Percentiles rank a stretch among this genome's conserved stretches.
Conservation (phyloP, 2,888 invertebrate genomes). For the Plagiodera versicolora region DNA sequence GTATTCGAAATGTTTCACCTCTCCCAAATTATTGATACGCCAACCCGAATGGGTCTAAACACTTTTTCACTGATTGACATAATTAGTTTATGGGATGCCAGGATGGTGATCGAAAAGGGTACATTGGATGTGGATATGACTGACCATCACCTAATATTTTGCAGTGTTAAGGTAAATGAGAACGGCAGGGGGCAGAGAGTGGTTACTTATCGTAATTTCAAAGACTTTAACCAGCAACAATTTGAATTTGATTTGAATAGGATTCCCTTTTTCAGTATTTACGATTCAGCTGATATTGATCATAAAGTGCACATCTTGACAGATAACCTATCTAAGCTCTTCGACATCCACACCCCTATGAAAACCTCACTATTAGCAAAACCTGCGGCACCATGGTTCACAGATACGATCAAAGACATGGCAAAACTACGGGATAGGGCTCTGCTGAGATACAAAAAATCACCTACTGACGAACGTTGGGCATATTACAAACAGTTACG, state of each 20-base stretch:
- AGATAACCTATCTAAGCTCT: neutral
- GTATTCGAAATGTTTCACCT: neutral
- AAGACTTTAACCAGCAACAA: neutral
- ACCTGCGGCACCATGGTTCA: too few species aligned
- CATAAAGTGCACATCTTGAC: neutral
- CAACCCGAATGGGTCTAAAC: too few species aligned
- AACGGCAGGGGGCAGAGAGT: neutral
- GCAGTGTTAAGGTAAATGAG: neutral
- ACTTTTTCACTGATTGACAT: conserved; percentile 1
- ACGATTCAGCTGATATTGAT: too few species aligned
- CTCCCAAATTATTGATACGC: neutral
- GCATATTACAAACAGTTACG: neutral
- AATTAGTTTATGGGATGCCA: neutral
- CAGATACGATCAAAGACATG: too few species aligned
- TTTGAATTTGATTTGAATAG: neutral
- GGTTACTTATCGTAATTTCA: too few species aligned
- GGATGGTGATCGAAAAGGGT: neutral
- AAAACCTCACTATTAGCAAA: too few species aligned
- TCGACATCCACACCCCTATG: too few species aligned
- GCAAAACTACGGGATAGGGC: neutral
- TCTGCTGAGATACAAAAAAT: neutral
- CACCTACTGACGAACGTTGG: neutral
- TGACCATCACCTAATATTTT: neutral
- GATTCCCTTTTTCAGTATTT: conserved; percentile 5
- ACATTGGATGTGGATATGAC: neutral